Base-by-base conservation (phyloP, 1,140 invertebrate species). In the Drosophila pseudoananassae region DNA sequence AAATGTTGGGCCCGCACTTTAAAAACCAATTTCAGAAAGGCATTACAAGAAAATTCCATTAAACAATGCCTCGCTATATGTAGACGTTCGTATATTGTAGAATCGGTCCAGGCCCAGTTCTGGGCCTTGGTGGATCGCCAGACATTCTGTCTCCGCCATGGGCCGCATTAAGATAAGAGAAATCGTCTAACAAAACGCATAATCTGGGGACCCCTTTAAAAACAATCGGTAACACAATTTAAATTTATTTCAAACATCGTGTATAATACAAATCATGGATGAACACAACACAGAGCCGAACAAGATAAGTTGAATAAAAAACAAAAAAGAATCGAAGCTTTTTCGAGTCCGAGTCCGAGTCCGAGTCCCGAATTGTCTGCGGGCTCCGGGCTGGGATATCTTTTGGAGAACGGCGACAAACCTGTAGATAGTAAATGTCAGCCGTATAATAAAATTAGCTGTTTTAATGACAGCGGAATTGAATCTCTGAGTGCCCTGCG, bases 41-140 rank as follows among this genome's bases (percentile, higher is more conserved):
- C 73, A 90, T 85, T 85, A 91, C 89, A 91, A 85, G 88, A 90
- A 90, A 91, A 91, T 85, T 91, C 89, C 88, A 91, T 91, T 91
- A 91, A 87, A 89, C 79, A 88, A 88, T 70, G 69, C 51, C 51
- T 14, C 25, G 29, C 45, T 38, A 29, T 55, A 33, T 29, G 20
- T 31, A 27, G 5, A 36, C 33, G 43, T 49, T 27, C 46, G 47
- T 36, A 36, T 46, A 31, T 65, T 65, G 60, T 53, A 10, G 45
- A 43, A 68, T 63, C 20, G 33, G 20, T 3, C 58, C 58, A 20
- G 12, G 33, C 47, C 58, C 55, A n/a, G 49, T 61, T 65, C 55
- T 20, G 49, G 23, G 5, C 54, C 56, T 0, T 0, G 33, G 33
- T 12, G 57, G 53, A 20, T 23, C 33, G 49, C 70, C 76, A 91